These are phyloP conservation scores for Pseudochaenichthys georgianus DNA, from an alignment of 2,797 vertebrate species.

Conservation along the genomic window DNA sequence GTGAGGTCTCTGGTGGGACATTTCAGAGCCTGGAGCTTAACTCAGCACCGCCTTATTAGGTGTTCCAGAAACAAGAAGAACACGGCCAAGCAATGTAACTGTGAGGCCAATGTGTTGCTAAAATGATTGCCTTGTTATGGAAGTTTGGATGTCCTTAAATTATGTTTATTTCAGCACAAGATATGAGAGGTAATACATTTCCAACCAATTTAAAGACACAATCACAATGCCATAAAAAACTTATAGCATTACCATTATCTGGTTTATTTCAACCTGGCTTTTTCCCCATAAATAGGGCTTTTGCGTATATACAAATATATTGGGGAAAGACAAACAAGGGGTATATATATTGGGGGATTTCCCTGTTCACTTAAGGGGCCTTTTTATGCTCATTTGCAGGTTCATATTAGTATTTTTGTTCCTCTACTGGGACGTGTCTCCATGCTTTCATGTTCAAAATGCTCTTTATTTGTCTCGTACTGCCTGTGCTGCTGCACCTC, in stretches of 20 bases:
- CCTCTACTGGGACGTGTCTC: too few species aligned
- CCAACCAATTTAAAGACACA: not conserved
- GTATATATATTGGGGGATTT: too few species aligned
- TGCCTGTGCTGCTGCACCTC: too few species aligned
- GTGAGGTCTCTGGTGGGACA: conserved; percentile 3
- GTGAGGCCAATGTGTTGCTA: not conserved
- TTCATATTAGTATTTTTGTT: too few species aligned
- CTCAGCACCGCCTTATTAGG: not conserved
- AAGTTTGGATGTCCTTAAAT: not conserved
- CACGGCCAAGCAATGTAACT: too few species aligned
- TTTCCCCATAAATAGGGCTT: not conserved
- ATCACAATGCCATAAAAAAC: not conserved
- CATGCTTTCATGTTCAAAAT: too few species aligned
- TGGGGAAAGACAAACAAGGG: not conserved
- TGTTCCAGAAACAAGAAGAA: not conserved
- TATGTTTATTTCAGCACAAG: not conserved
- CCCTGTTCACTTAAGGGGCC: too few species aligned
- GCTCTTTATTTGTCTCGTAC: too few species aligned
- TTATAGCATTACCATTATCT: not conserved
- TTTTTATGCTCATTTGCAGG: too few species aligned
- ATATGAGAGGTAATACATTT: not conserved
- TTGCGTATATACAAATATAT: not conserved
- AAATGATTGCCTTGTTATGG: not conserved
- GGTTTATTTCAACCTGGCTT: not conserved
- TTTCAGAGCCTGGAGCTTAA: not conserved